Conservation (phyloP, 1,140 invertebrate species). For the Lepidurus packardi region DNA sequence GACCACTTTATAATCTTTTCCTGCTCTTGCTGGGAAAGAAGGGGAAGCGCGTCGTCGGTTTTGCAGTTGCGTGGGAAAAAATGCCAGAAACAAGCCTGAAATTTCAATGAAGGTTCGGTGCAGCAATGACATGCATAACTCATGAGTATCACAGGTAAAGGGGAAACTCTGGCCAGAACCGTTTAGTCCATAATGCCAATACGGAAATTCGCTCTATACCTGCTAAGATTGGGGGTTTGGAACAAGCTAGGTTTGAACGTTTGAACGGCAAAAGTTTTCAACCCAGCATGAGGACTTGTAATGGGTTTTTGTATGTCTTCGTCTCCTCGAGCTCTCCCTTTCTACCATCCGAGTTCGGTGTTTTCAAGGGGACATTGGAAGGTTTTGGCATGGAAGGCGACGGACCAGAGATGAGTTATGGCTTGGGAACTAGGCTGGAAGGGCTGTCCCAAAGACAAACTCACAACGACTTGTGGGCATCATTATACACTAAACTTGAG, state of each 20-base stretch:
- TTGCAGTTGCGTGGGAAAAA: not conserved
- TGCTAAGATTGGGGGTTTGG: not conserved
- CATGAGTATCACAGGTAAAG: not conserved
- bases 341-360: not conserved
- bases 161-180: not conserved
- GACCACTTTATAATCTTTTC: not conserved
- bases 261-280: too few species aligned
- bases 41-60: not conserved
- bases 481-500: conserved; percentile 3
- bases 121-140: not conserved
- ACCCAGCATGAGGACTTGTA: conserved; percentile 10
- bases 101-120: not conserved
- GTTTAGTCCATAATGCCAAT: not conserved
- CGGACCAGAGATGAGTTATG: not conserved
- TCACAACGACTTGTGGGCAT: not conserved
- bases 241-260: not conserved
- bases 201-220: not conserved
- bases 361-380: not conserved
- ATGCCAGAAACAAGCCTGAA: not conserved
- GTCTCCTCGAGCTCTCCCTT: not conserved
- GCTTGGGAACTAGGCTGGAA: not conserved
- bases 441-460: conserved; percentile 15
- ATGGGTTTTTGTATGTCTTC: not conserved
- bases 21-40: not conserved
- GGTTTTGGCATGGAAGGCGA: not conserved